phyloP scores from a whole-genome alignment of 2,113 vertebrate genomes.

The Oreochromis niloticus region DNA sequence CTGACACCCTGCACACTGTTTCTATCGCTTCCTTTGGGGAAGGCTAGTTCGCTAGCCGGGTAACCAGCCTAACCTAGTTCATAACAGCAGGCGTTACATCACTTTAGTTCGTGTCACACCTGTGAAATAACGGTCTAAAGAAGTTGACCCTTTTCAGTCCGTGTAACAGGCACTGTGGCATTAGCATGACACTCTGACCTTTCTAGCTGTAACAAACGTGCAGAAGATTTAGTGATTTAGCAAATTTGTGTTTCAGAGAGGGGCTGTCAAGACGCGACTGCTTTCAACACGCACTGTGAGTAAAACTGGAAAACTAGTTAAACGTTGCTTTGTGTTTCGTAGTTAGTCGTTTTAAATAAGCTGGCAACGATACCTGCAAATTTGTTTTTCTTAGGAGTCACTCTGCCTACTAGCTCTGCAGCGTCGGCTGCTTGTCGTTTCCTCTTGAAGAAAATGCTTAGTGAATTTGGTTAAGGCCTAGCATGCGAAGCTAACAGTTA shows the following conservation, averaged over 20 bases:
- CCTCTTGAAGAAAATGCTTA: neutral
- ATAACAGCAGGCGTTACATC: slow-evolving; percentile 56
- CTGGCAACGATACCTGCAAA: neutral
- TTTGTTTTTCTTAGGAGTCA: neutral
- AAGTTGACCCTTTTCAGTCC: neutral
- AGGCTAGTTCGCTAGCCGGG: neutral
- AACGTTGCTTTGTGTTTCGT: neutral
- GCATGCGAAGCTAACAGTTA: neutral
- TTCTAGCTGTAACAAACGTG: neutral
- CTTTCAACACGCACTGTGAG: slow-evolving; percentile 52
- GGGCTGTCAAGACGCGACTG: slow-evolving; percentile 20
- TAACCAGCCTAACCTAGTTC: slow-evolving; percentile 38
- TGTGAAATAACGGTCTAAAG: slow-evolving; percentile 12
- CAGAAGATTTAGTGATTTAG: slow-evolving; percentile 15
- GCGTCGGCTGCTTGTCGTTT: neutral
- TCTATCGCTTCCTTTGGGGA: neutral
- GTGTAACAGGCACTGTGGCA: neutral
- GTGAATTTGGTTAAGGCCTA: slow-evolving; percentile 35
- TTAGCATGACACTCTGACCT: slow-evolving; percentile 15
- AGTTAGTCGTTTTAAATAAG: neutral
- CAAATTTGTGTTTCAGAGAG: neutral
- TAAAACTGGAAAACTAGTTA: neutral
- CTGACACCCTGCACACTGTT: neutral
- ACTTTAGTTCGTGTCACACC: slow-evolving; percentile 35
- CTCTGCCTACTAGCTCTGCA: neutral